phyloP scores from a whole-genome alignment of 2,888 invertebrate genomes.

The Unio delphinus region DNA sequence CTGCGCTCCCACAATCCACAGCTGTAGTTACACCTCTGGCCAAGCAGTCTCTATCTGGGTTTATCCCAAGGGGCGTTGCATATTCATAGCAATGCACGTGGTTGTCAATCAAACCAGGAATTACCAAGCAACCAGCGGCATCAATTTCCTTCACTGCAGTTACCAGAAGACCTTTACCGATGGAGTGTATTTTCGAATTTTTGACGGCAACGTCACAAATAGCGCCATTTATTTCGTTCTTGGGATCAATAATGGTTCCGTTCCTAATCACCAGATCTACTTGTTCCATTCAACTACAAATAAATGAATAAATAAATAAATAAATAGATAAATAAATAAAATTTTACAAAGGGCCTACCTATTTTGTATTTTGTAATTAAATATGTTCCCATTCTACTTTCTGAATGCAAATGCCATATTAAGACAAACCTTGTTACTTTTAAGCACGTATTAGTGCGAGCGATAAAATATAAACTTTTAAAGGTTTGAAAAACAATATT shows the following conservation, averaged over 20 bases:
- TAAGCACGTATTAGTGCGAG: too few relatives aligned
- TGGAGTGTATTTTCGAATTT: constrained; percentile 28
- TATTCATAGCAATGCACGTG: constrained; percentile 64
- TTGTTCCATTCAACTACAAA: constrained; percentile 5
- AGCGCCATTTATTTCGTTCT: constrained; percentile 40
- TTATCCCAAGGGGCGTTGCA: constrained; percentile 61
- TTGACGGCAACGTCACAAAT: constrained; percentile 42
- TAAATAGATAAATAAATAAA: too few relatives aligned
- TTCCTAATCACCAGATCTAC: constrained; percentile 41
- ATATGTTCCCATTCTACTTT: too few relatives aligned
- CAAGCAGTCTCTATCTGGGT: constrained; percentile 56
- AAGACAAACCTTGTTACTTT: too few relatives aligned
- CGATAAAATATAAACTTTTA: too few relatives aligned
- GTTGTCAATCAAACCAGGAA: constrained; percentile 65
- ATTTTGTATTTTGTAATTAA: too few relatives aligned
- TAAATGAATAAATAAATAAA: too few relatives aligned
- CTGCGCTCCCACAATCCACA: constrained; percentile 64
- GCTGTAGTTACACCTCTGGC: constrained; percentile 60
- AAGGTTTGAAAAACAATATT: too few relatives aligned
- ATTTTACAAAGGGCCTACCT: too few relatives aligned
- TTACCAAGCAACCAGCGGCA: constrained; percentile 57
- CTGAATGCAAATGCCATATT: too few relatives aligned
- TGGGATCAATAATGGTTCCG: constrained; percentile 60
- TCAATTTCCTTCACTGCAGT: constrained; percentile 40
- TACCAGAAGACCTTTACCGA: constrained; percentile 26